phyloP scores from a whole-genome alignment of 1,140 invertebrate species.

The Vanessa tameamea region DNA sequence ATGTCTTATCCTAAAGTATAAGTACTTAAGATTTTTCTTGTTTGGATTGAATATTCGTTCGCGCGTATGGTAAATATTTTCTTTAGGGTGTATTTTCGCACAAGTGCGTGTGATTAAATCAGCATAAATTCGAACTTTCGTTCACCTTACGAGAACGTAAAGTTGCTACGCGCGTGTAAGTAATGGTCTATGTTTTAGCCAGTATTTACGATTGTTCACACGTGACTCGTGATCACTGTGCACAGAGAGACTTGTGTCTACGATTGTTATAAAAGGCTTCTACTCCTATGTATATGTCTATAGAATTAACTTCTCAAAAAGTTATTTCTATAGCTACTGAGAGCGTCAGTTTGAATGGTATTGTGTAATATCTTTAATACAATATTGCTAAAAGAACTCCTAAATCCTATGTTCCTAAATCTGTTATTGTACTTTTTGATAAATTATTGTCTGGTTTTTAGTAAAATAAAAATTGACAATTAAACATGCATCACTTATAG shows the following conservation, averaged over 20 bases:
- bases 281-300: too few relatives aligned
- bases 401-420: too few relatives aligned
- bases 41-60: constrained; percentile 7
- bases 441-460: too few relatives aligned
- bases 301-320: not conserved
- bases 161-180: constrained; percentile 30
- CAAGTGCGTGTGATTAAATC: constrained; percentile 28
- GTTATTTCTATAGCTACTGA: not conserved
- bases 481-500: not conserved
- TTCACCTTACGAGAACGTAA: constrained; percentile 21
- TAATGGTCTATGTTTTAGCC: constrained; percentile 39
- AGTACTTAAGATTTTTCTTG: not conserved
- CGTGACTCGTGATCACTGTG: constrained; percentile 14
- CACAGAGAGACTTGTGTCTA: constrained; percentile 1
- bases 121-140: constrained; percentile 23
- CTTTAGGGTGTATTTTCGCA: constrained; percentile 15
- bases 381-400: too few relatives aligned
- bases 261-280: not conserved
- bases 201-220: constrained; percentile 26
- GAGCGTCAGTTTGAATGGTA: not conserved
- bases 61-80: constrained; percentile 15
- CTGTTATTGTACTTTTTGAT: too few relatives aligned
- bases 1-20: not conserved
- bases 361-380: too few relatives aligned
- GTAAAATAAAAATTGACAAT: not conserved